phyloP scores from a whole-genome alignment of 2,113 vertebrate genomes.

The Pygathrix nemaeus region DNA sequence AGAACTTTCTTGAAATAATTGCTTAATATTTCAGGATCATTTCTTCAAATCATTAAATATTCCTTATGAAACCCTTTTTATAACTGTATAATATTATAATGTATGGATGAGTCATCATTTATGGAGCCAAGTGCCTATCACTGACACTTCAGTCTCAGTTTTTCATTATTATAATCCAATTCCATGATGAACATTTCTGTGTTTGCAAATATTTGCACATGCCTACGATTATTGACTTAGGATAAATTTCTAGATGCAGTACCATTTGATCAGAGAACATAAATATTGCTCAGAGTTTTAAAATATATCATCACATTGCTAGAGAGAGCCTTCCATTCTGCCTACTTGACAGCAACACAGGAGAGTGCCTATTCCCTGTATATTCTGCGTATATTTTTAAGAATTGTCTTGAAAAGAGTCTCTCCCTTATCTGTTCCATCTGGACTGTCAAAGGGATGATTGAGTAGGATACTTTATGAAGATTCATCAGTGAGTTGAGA shows the following conservation, averaged over 20 bases:
- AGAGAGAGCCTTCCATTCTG: neutral
- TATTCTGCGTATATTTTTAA: neutral
- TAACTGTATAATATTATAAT: neutral
- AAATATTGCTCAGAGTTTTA: neutral
- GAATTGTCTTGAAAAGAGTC: neutral
- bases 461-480: neutral
- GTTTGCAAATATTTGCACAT: neutral
- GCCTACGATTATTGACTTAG: neutral
- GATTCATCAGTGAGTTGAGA: neutral
- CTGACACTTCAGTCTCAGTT: neutral
- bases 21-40: slow-evolving; percentile 58
- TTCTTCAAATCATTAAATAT: slow-evolving; percentile 37
- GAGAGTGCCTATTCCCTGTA: neutral
- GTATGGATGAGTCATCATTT: neutral
- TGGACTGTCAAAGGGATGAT: neutral
- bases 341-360: too few species aligned
- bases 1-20: slow-evolving; percentile 55
- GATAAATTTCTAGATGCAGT: neutral
- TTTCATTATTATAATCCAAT: slow-evolving; percentile 6
- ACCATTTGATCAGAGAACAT: neutral
- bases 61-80: slow-evolving; percentile 24
- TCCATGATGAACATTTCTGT: neutral
- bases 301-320: neutral
- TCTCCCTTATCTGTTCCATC: neutral
- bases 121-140: neutral